Evolutionary conservation across 2,113 vertebrate genomes (phyloP), one percentile per base, ranked within the genome.

Genomic region (Sylvia atricapilla): DNA sequence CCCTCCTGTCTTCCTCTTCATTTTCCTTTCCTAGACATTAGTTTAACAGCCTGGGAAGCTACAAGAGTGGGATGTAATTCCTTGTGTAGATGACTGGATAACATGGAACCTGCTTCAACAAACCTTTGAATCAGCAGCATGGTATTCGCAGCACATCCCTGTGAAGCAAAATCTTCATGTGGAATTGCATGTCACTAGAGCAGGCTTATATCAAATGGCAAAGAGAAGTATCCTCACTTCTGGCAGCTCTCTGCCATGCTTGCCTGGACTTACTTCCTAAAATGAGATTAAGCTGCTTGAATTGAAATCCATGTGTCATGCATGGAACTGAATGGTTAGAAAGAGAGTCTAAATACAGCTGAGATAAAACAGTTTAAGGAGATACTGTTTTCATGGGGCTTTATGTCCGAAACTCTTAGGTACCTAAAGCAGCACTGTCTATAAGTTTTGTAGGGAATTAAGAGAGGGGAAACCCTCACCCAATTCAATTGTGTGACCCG

Each of bases 21-120:
- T 95, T 97, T 97, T 93, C 80, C 76, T 95, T 95, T 75, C 31
- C 15, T 66, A 7, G 81, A 95, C 53, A 90, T 96, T 96, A 94
- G 28, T 77, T 93, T 52, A 86, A 88, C 92, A 80, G 79, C 63
- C 75, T 77, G 92, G 90, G 62, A 81, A 91, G 70, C 86, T 95
- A 76, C 88, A 91, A 96, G 90, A 92, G 53, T 86, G 39, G 35
- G 43, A 62, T 35, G 13, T 85, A 58, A 85, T 82, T 83, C 60
- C 46, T 77, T 25, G 1, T 23, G 44, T 76, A 43, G 20, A 27
- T 43, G 64, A 30, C 27, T 52, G 33, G n/a, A 28, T 59, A 87
- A 27, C 15, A 22, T 50, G 79, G 89, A 72, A 25, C 31, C 37
- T 49, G 24, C 52, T 87, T 84, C 35, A 60, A 8, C 44, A 87